Evolutionary conservation across 2,888 invertebrate genomes (phyloP).

Genomic region (Chrysotoxum bicinctum): DNA sequence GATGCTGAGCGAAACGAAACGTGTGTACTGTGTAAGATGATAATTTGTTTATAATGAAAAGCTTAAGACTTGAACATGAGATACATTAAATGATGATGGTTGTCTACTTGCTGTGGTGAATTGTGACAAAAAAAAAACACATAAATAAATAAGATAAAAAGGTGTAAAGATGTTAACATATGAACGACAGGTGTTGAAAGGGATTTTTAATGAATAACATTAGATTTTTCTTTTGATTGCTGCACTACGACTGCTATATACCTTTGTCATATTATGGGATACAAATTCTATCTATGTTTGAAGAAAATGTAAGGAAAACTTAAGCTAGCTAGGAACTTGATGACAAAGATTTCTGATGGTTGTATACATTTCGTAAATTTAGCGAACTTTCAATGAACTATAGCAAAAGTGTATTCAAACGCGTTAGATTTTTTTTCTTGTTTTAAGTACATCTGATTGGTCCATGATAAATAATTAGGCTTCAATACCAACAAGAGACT

Average conservation of each 20-base stretch:
- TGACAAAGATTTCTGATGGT: too few species aligned
- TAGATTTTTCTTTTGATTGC: neutral
- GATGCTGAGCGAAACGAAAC: neutral
- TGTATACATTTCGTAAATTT: too few species aligned
- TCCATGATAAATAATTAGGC: too few species aligned
- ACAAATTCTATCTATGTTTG: too few species aligned
- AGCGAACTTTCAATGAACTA: too few species aligned
- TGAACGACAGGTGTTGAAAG: conserved; percentile 14
- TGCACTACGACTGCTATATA: neutral
- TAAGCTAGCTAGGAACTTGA: too few species aligned
- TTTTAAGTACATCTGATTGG: too few species aligned
- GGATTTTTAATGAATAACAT: conserved; percentile 12
- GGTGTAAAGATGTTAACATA: conserved; percentile 40
- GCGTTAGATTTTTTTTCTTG: too few species aligned
- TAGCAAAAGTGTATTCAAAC: too few species aligned
- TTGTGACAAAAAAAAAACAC: neutral
- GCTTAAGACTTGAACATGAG: conserved; percentile 58
- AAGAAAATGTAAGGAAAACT: too few species aligned
- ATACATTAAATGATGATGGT: conserved; percentile 63
- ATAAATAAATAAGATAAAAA: conserved; percentile 9
- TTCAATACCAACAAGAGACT: too few species aligned
- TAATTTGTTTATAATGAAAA: conserved; percentile 66
- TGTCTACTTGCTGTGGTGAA: conserved; percentile 52
- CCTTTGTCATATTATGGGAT: too few species aligned
- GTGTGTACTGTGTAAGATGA: conserved; percentile 53